Percentiles rank a stretch among this genome's conserved stretches.
Evolutionary conservation across 2,888 invertebrate genomes (phyloP).

Genomic region (Leptogaster cylindrica): DNA sequence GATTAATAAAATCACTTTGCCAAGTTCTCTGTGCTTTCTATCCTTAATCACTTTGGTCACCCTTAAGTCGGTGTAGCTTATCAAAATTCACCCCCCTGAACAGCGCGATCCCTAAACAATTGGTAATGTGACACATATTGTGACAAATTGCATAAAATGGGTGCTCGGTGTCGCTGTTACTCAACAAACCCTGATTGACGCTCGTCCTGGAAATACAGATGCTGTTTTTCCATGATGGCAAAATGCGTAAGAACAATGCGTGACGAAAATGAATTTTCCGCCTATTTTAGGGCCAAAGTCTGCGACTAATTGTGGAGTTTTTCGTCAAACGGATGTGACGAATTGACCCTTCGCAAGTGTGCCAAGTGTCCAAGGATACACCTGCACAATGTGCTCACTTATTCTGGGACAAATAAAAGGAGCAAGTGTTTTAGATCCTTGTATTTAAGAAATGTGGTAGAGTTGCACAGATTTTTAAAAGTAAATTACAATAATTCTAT

Average conservation of each 20-base stretch:
- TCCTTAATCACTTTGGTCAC: constrained; percentile 46
- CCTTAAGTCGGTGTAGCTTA: constrained; percentile 37
- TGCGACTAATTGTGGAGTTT: constrained; percentile 51
- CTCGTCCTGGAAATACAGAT: constrained; percentile 20
- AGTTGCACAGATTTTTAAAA: constrained; percentile 11
- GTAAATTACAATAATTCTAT: constrained; percentile 13
- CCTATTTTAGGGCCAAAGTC: constrained; percentile 50
- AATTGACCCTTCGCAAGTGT: constrained; percentile 50
- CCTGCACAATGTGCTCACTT: constrained; percentile 56
- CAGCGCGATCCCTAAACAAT: constrained; percentile 51
- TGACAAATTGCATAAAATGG: constrained; percentile 60
- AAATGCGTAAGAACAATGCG: constrained; percentile 56
- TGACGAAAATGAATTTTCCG: constrained; percentile 60
- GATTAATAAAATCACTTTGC: constrained; percentile 47
- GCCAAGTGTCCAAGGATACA: constrained; percentile 54
- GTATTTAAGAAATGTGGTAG: constrained; percentile 13
- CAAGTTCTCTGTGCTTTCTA: constrained; percentile 13
- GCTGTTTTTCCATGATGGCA: not conserved
- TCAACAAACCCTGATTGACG: not conserved
- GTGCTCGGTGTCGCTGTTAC: constrained; percentile 7
- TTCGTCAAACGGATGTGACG: constrained; percentile 60
- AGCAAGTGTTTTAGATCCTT: constrained; percentile 11
- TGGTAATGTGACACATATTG: constrained; percentile 63
- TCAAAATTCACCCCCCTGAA: constrained; percentile 50
- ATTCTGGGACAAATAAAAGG: constrained; percentile 20